A percentile compares a stretch with the other conserved stretches of the same genome.
phyloP scores from a whole-genome alignment of 2,888 invertebrate genomes.

The Drosophila hamatofila region DNA sequence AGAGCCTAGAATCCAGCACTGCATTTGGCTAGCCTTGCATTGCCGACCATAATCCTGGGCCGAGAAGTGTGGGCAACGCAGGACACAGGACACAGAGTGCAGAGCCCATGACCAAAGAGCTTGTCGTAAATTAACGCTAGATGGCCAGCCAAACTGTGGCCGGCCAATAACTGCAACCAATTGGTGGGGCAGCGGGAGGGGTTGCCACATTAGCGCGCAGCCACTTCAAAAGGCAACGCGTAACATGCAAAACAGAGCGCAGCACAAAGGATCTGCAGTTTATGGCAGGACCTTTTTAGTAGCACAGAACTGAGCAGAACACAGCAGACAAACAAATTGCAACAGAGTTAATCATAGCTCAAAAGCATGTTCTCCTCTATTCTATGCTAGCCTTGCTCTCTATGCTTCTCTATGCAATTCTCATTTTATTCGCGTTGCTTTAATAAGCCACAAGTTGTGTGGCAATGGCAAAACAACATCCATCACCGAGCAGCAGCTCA shows the following conservation, averaged over 20 bases:
- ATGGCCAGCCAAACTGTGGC: conserved; percentile 29
- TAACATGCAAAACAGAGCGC: conserved; percentile 69
- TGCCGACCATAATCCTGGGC: conserved; percentile 61
- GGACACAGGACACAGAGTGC: conserved; percentile 21
- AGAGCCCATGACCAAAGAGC: conserved; percentile 61
- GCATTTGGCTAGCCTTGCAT: conserved; percentile 47
- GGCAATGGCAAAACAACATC: conserved; percentile 36
- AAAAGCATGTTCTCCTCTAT: not conserved
- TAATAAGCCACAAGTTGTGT: conserved; percentile 14
- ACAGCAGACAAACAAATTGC: conserved; percentile 1
- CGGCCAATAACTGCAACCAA: conserved; percentile 24
- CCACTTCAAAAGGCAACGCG: conserved; percentile 56
- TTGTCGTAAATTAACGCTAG: conserved; percentile 76
- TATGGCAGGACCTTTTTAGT: conserved; percentile 51
- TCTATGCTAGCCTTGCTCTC: not conserved
- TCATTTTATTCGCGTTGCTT: not conserved
- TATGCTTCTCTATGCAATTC: not conserved
- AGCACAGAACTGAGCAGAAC: not conserved
- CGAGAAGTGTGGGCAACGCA: not conserved
- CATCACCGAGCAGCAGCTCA: conserved; percentile 53
- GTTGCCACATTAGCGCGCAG: conserved; percentile 49
- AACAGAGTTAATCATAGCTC: not conserved
- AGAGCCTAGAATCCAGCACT: conserved; percentile 23
- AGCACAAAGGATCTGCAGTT: conserved; percentile 70
- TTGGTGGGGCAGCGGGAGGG: not conserved